Percentiles rank a stretch among this genome's conserved stretches.
phyloP scores from a whole-genome alignment of 2,113 vertebrate genomes.

The Struthidea cinerea region DNA sequence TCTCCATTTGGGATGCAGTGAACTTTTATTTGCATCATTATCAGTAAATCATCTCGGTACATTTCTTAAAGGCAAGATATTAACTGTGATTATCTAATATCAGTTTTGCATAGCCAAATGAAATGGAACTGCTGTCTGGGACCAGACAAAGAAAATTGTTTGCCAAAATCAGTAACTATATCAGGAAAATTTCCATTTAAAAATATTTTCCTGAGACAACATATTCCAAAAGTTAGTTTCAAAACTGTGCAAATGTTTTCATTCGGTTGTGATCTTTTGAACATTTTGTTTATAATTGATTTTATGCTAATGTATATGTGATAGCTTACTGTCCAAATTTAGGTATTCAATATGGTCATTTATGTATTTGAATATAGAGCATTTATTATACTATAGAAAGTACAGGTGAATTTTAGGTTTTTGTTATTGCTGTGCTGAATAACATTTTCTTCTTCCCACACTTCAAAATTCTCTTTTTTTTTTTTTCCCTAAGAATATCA shows the following conservation, averaged over 20 bases:
- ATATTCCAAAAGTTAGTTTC: neutral
- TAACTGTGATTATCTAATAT: neutral
- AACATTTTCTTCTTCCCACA: neutral
- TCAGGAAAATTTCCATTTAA: neutral
- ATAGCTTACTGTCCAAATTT: neutral
- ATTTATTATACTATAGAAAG: neutral
- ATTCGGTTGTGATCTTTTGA: neutral
- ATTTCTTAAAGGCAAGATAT: neutral
- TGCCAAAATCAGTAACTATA: neutral
- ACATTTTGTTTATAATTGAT: neutral
- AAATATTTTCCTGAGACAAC: neutral
- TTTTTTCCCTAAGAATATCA: neutral
- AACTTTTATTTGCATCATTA: neutral
- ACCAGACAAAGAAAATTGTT: neutral
- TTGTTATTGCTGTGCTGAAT: neutral
- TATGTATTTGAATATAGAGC: neutral
- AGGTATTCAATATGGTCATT: neutral
- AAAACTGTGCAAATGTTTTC: neutral
- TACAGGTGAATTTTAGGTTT: neutral
- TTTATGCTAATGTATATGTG: neutral
- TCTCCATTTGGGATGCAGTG: neutral
- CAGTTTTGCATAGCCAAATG: neutral
- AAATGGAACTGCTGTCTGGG: neutral
- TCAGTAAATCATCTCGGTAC: neutral
- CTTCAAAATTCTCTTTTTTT: neutral